A percentile compares a stretch with the other conserved stretches of the same genome.
phyloP scores from a whole-genome alignment of 2,888 invertebrate species.

The Melolontha melolontha region DNA sequence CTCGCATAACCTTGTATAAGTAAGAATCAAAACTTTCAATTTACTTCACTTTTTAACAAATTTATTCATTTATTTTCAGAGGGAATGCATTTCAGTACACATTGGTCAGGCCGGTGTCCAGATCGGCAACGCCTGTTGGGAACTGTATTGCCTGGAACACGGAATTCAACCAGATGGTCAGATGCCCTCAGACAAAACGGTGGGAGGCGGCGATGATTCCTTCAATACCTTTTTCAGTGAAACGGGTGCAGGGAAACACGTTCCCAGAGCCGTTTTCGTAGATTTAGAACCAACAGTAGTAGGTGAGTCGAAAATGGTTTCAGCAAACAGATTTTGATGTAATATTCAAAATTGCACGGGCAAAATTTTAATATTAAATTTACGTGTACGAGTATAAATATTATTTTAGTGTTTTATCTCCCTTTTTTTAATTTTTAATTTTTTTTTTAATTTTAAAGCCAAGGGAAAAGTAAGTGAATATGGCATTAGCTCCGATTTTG shows the following conservation, averaged over 20 bases:
- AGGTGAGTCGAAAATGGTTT: constrained; percentile 67
- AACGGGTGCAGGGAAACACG: constrained; percentile 84
- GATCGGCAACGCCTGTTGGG: constrained; percentile 91
- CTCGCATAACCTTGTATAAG: neutral
- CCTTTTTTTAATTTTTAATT: too few species aligned
- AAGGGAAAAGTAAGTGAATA: too few species aligned
- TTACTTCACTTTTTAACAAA: neutral
- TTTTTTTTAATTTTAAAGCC: too few species aligned
- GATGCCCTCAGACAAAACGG: constrained; percentile 86
- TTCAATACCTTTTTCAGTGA: constrained; percentile 85
- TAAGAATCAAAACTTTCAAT: neutral
- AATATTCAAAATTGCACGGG: neutral
- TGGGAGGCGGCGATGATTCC: constrained; percentile 81
- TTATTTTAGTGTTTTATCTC: too few species aligned
- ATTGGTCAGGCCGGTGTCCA: constrained; percentile 89
- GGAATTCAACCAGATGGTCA: constrained; percentile 85
- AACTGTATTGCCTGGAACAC: constrained; percentile 86
- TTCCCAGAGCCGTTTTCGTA: constrained; percentile 89
- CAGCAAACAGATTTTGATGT: neutral
- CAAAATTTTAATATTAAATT: too few species aligned
- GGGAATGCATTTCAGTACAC: constrained; percentile 87
- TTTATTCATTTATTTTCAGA: constrained; percentile 48
- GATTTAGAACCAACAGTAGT: constrained; percentile 95
- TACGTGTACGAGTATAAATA: too few species aligned
- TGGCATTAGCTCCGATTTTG: too few species aligned